phyloP scores from a whole-genome alignment of 2,888 invertebrate species.

The Drosophila mercatorum region DNA sequence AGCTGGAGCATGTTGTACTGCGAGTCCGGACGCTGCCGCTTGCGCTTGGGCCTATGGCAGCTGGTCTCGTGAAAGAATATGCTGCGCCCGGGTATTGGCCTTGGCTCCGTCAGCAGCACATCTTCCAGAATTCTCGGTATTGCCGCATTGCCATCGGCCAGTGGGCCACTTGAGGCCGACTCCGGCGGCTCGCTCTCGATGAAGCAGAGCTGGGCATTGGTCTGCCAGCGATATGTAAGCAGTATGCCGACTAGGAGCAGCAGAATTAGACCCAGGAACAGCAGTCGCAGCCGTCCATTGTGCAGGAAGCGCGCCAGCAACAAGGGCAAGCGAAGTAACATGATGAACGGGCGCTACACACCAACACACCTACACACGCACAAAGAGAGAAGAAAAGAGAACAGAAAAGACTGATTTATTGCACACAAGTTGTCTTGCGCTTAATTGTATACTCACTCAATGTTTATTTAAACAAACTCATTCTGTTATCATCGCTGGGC shows the following conservation, averaged over 20 bases:
- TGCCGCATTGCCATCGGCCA: background rate
- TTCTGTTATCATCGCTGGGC: slow-evolving; percentile 14
- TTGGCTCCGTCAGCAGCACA: slow-evolving; percentile 74
- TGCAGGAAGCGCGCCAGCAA: slow-evolving; percentile 48
- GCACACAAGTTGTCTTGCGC: background rate
- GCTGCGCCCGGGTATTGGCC: slow-evolving; percentile 78
- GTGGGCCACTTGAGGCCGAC: slow-evolving; percentile 2
- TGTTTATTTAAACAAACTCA: slow-evolving; percentile 21
- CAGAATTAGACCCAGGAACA: slow-evolving; percentile 65
- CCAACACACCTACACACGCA: background rate
- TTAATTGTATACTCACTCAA: slow-evolving; percentile 17
- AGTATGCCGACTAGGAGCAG: slow-evolving; percentile 51
- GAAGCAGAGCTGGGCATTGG: slow-evolving; percentile 74
- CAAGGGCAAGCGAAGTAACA: slow-evolving; percentile 58
- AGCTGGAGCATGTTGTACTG: slow-evolving; percentile 62
- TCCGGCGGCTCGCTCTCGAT: slow-evolving; percentile 44
- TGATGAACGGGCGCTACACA: slow-evolving; percentile 15
- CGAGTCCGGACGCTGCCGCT: slow-evolving; percentile 19
- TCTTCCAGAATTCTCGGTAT: slow-evolving; percentile 70
- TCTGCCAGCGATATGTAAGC: slow-evolving; percentile 48
- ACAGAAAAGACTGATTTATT: background rate
- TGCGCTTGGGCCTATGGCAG: slow-evolving; percentile 64
- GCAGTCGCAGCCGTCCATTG: slow-evolving; percentile 69
- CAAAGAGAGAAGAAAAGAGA: background rate
- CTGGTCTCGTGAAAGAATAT: slow-evolving; percentile 85